Base-by-base conservation (phyloP, 53 echinoderm and acorn worm genomes). In the Paracentrotus lividus region DNA sequence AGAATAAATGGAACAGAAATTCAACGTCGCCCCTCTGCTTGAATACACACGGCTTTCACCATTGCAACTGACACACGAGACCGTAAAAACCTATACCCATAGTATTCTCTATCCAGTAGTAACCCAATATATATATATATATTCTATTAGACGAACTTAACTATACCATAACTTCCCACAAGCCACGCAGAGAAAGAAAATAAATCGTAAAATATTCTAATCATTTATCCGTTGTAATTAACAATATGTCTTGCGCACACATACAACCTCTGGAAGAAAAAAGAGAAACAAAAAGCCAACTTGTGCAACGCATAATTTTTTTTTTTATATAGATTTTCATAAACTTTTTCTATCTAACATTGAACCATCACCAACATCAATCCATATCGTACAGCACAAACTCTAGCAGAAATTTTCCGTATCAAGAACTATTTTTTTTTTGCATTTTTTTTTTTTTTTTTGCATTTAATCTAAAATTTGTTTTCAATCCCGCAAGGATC, bases 181-280 rank as follows among this genome's bases (percentile, higher is more conserved):
- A 85, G 56, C 86, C 55, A 86, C n/a, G 56, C 47, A 47, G 47
- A 81, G 47, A 81, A 47, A 42, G 34, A 72, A 77, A 81, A 81
- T 81, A 44, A 81, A n/a, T n/a, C n/a, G n/a, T 21, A 38, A 81
- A 23, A 81, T 81, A 7, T 81, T 47, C 57, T n/a, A 72, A 81
- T 81, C 14, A 49, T 81, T 47, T 45, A 26, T 47, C 45, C 26
- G n/a, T 56, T 36, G 32, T 26, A 65, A 64, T 88, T 57, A 33
- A 89, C n/a, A 89, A 89, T 89, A 89, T 64, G 57, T 89, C 64
- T 89, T 42, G n/a, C 65, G 89, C 89, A 89, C 89, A 64, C 43
- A 89, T 89, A 64, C 42, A 58, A 59, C 57, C 65, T n/a, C n/a
- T 89, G 89, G 89, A 89, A 89, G 89, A 89, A 89, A 89, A 65